Evolutionary conservation across 2,888 invertebrate species (phyloP).

Genomic region (Pilophorus perplexus): DNA sequence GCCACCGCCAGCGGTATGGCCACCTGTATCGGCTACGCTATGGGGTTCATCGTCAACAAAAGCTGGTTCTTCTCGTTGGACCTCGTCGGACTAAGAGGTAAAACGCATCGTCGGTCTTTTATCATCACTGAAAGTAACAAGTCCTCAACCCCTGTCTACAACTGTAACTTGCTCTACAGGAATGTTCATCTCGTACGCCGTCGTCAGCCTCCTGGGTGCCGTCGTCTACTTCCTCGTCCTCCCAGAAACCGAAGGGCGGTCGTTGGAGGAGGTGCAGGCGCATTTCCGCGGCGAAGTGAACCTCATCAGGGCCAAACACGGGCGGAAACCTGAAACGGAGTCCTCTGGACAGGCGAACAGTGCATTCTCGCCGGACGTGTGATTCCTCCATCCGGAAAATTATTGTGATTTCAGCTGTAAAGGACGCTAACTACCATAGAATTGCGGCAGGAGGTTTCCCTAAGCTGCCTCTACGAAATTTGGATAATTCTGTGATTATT

Average conservation of each 20-base stretch:
- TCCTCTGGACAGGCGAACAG: neutral
- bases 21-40: constrained; percentile 71
- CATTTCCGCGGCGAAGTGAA: constrained; percentile 46
- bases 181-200: constrained; percentile 49
- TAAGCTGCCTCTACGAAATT: no score
- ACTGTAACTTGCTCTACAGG: no score
- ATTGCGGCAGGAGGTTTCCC: no score
- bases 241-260: constrained; percentile 81
- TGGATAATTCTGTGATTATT: no score
- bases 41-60: constrained; percentile 73
- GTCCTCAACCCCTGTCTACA: no score
- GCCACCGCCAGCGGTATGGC: constrained; percentile 71
- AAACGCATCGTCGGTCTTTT: no score
- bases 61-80: constrained; percentile 53
- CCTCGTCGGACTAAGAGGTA: constrained; percentile 43
- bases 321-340: neutral
- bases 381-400: no score
- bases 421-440: no score
- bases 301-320: neutral
- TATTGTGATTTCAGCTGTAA: no score
- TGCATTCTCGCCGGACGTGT: neutral
- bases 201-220: constrained; percentile 60
- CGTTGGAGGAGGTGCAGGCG: constrained; percentile 64
- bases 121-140: no score
- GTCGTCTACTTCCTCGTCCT: constrained; percentile 64